phyloP scores from a whole-genome alignment of 2,888 invertebrate species.

The Parelbella ahira region DNA sequence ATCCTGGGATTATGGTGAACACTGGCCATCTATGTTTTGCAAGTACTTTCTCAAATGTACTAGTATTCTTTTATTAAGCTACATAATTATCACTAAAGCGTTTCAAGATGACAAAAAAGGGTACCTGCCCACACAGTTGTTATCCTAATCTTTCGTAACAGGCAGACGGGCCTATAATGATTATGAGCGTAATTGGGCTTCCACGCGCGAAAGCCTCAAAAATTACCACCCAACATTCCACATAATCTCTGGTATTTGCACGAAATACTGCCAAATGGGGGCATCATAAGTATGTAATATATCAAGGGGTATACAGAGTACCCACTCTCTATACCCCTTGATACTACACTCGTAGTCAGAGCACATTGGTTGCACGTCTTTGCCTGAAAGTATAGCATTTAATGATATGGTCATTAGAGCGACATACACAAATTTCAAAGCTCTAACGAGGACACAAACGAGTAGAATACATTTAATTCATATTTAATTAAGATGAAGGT shows the following conservation, averaged over 20 bases:
- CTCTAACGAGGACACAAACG: too few species aligned
- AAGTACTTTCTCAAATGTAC: too few species aligned
- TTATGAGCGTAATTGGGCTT: constrained; percentile 22
- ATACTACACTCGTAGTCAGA: too few species aligned
- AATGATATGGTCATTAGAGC: too few species aligned
- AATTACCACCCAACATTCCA: constrained; percentile 27
- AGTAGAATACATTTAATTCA: too few species aligned
- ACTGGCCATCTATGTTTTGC: too few species aligned
- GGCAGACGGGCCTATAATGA: constrained; percentile 16
- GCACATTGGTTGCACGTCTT: too few species aligned
- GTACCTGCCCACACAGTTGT: constrained; percentile 16
- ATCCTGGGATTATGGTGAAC: too few species aligned
- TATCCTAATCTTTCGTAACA: constrained; percentile 11
- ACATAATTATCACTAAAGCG: constrained; percentile 2
- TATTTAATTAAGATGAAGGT: too few species aligned
- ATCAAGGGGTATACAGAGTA: constrained; percentile 16
- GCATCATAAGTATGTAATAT: constrained; percentile 18
- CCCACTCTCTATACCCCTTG: constrained; percentile 2
- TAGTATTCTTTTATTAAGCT: background rate
- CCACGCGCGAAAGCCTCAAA: constrained; percentile 21
- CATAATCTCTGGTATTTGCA: constrained; percentile 17
- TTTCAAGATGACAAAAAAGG: constrained; percentile 4
- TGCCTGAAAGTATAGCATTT: too few species aligned
- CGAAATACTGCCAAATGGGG: constrained; percentile 14
- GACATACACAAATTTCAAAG: too few species aligned